Evolutionary conservation across 2,113 vertebrate genomes (phyloP).

Genomic region (Rhea pennata): DNA sequence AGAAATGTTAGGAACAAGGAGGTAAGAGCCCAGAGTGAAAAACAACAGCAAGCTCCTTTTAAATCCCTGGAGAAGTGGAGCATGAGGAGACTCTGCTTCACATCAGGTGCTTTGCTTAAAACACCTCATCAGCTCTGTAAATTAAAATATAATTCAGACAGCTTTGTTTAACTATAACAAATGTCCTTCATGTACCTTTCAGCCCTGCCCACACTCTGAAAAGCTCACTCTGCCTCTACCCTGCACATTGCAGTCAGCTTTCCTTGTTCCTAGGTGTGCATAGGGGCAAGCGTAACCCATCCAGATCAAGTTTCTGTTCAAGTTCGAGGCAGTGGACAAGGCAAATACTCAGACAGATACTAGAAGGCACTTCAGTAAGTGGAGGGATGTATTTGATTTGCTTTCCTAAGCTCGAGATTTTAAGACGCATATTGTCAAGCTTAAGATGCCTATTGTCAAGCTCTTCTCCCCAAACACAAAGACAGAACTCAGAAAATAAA

Average conservation of each 20-base stretch:
- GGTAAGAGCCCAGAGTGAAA: not conserved
- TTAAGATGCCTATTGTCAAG: not conserved
- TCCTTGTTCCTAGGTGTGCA: not conserved
- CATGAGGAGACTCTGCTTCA: not conserved
- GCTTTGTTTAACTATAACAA: not conserved
- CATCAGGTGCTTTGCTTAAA: not conserved
- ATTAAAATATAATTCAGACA: not conserved
- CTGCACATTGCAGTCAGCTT: not conserved
- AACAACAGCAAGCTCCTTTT: not conserved
- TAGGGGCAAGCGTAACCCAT: not conserved
- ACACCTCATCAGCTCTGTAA: not conserved
- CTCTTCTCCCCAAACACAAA: not conserved
- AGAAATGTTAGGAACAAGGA: not conserved
- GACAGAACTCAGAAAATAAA: not conserved
- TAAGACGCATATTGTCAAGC: not conserved
- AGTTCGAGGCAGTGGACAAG: not conserved
- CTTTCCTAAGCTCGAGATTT: not conserved
- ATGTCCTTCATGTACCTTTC: not conserved
- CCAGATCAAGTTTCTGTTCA: not conserved
- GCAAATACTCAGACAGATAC: not conserved
- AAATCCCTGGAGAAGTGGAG: not conserved
- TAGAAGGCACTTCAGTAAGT: fast-evolving
- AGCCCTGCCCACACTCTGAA: not conserved
- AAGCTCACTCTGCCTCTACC: not conserved
- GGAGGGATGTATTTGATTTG: not conserved